Conservation (phyloP, 2,797 vertebrate species). For the Enteromius thamalakanensis region DNA sequence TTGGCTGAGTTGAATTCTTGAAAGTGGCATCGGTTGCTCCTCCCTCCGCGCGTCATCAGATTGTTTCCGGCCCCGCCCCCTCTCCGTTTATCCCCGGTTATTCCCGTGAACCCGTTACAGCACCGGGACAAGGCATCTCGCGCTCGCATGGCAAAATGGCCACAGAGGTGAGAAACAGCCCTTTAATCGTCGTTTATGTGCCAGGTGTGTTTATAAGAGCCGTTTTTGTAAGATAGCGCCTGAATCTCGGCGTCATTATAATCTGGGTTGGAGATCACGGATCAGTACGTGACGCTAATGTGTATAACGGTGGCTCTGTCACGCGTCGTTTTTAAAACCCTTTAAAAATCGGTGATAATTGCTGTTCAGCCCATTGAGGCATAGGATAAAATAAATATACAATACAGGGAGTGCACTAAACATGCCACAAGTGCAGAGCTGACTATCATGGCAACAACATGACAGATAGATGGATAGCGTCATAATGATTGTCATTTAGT, state of each 20-base stretch:
- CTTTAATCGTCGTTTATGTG: background rate
- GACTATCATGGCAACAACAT: background rate
- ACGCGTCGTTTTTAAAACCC: background rate
- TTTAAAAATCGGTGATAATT: background rate
- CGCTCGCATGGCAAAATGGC: conserved; percentile 82
- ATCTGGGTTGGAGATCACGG: conserved; percentile 7
- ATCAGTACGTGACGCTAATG: conserved; percentile 11
- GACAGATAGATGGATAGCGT: background rate
- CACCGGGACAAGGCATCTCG: conserved; percentile 67
- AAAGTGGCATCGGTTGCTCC: background rate
- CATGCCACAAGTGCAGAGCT: conserved; percentile 8
- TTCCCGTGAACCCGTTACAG: conserved; percentile 66
- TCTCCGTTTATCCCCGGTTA: conserved; percentile 51
- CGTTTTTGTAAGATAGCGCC: background rate
- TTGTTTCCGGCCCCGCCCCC: conserved; percentile 47
- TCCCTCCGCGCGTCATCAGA: background rate
- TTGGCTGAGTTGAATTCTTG: background rate
- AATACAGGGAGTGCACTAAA: background rate
- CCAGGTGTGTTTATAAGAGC: background rate
- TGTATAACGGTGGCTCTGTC: background rate
- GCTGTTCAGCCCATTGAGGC: background rate
- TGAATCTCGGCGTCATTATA: background rate
- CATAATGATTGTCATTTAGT: background rate
- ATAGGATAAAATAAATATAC: background rate
- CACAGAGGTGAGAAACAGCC: conserved; percentile 78